Evolutionary conservation across 1,140 invertebrate species (phyloP), one percentile per base, ranked within the genome.

Genomic region (Adoxophyes honmai): DNA sequence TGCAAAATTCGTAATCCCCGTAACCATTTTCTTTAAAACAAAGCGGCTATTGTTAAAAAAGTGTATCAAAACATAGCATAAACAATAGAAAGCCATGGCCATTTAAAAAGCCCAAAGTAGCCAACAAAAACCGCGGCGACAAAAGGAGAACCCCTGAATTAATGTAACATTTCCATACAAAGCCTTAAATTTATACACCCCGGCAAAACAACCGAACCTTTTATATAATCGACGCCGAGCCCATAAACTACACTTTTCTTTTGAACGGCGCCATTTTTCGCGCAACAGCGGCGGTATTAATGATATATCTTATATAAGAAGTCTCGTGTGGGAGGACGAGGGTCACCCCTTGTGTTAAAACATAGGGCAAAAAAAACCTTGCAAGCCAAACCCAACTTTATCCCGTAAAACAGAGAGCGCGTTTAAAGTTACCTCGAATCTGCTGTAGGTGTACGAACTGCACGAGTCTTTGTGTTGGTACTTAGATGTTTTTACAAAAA

Each of bases 401-500:
- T 5, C 0, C 18, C n/a, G 2, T 28, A 28, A 2, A 28, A 6
- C 2, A 28, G 21, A 28, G 21, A 13, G 11, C 14, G 4, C 9
- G n/a, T 13, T 28, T 48, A 48, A 48, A 6, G 42, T 21, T 4
- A 2, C 1, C 21, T 48, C 28, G 16, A 44, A 16, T 4, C n/a
- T 44, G 15, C 8, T 8, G 8, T 18, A 10, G 39, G 1, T 4
- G 0, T 48, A 48, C 42, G 16, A 16, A 21, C 11, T 48, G n/a
- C 21, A 21, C 42, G 42, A 21, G 42, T 48, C 21, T 21, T 16
- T 48, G 21, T 48, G 21, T 21, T 33, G 42, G 42, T 48, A 48
- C 16, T 48, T 48, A 48, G 42, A 18, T 48, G 18, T 48, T 48
- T 48, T 48, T 18, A 28, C 42, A 48, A 48, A 48, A 48, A 48